Conservation (phyloP, 2,113 vertebrate genomes). For the Nycticorax nycticorax region DNA sequence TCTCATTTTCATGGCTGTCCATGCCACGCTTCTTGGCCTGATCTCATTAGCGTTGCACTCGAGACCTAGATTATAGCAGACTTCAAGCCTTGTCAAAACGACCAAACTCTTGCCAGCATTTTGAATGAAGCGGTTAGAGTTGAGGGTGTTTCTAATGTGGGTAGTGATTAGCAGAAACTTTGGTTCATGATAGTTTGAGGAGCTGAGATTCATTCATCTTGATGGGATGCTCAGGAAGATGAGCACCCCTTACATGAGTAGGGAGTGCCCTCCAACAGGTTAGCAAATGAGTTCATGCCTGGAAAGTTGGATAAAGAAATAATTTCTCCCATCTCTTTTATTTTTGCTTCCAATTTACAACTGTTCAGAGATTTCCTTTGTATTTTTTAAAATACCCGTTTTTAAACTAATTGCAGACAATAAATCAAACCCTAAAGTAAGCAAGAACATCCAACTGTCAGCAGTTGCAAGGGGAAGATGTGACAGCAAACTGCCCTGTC, state of each 20-base stretch:
- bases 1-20: background rate
- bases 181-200: background rate
- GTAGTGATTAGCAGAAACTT: background rate
- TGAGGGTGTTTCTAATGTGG: background rate
- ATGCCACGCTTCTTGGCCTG: background rate
- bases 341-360: constrained; percentile 17
- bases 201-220: background rate
- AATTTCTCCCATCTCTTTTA: background rate
- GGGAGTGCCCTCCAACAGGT: background rate
- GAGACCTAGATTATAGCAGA: background rate
- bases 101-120: background rate
- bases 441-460: constrained; percentile 31
- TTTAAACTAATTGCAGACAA: constrained; percentile 20
- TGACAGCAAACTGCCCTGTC: constrained; percentile 12
- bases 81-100: background rate
- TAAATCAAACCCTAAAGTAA: constrained; percentile 39
- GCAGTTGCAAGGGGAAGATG: background rate
- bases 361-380: constrained; percentile 31
- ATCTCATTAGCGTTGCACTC: fast-evolving
- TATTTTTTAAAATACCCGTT: background rate
- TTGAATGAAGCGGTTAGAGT: background rate
- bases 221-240: background rate
- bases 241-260: background rate
- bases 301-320: background rate
- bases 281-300: background rate